Conservation (phyloP, 2,888 invertebrate genomes). For the Barypeithes pellucidus region DNA sequence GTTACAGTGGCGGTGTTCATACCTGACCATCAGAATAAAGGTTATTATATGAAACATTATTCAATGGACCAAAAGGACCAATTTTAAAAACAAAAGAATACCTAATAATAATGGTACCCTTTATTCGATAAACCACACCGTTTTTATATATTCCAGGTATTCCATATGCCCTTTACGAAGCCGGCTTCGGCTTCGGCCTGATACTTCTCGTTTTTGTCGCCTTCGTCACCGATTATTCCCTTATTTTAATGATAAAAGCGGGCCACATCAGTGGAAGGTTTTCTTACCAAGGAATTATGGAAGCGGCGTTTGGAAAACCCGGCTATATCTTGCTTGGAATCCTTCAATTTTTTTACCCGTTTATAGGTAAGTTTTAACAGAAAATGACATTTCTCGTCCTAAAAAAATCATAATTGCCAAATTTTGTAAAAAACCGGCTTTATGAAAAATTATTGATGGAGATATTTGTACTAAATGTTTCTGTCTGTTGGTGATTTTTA, state of each 20-base stretch:
- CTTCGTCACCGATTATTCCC: constrained; percentile 85
- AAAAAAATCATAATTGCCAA: too few species aligned
- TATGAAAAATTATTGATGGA: too few species aligned
- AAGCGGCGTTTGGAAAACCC: constrained; percentile 84
- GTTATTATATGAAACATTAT: too few species aligned
- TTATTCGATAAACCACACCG: neutral
- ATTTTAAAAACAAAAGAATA: too few species aligned
- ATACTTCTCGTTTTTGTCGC: constrained; percentile 81
- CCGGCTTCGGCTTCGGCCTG: constrained; percentile 86
- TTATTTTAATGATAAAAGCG: constrained; percentile 83
- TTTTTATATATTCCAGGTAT: constrained; percentile 72
- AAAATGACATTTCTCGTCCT: too few species aligned
- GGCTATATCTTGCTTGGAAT: constrained; percentile 84
- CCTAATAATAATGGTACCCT: too few species aligned
- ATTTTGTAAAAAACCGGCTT: too few species aligned
- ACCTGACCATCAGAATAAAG: too few species aligned
- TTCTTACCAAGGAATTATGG: constrained; percentile 85
- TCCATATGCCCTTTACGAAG: constrained; percentile 86
- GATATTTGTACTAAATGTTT: too few species aligned
- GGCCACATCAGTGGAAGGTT: constrained; percentile 85
- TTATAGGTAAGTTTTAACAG: constrained; percentile 83
- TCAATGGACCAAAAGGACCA: too few species aligned
- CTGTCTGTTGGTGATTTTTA: too few species aligned
- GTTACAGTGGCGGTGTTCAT: too few species aligned
- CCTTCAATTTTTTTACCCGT: constrained; percentile 88